A percentile compares a stretch with the other conserved stretches of the same genome.
phyloP scores from a whole-genome alignment of 2,888 invertebrate genomes.

The Sinohyriopsis cumingii region DNA sequence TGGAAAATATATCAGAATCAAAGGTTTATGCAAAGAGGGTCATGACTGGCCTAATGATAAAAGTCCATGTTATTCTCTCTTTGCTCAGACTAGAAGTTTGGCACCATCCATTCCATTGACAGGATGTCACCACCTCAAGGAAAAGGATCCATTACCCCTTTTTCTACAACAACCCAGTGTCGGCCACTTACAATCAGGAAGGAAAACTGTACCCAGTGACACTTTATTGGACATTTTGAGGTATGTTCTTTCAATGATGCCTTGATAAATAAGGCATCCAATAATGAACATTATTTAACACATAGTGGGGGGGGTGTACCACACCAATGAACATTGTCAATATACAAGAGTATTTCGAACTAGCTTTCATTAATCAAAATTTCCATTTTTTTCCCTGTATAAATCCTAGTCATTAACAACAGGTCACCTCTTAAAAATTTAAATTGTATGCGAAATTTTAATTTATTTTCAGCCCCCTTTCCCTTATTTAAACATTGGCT shows the following conservation, averaged over 20 bases:
- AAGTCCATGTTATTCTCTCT: slow-evolving; percentile 40
- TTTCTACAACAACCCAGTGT: slow-evolving; percentile 89
- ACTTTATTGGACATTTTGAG: slow-evolving; percentile 79
- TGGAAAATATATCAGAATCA: slow-evolving; percentile 1
- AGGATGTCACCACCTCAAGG: slow-evolving; percentile 84
- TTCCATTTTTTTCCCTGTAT: too few species aligned
- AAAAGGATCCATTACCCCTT: slow-evolving; percentile 80
- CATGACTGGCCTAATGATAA: slow-evolving; percentile 32
- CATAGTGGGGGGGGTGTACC: too few species aligned
- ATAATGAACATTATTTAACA: too few species aligned
- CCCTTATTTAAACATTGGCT: too few species aligned
- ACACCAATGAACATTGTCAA: too few species aligned
- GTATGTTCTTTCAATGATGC: slow-evolving; percentile 57
- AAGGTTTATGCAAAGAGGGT: neutral
- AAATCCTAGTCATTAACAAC: too few species aligned
- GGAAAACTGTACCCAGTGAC: slow-evolving; percentile 81
- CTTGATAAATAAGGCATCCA: too few species aligned
- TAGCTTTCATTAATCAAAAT: too few species aligned
- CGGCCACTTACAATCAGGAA: slow-evolving; percentile 79
- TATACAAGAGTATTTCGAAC: too few species aligned
- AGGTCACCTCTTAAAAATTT: too few species aligned
- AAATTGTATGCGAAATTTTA: too few species aligned
- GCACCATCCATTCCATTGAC: slow-evolving; percentile 79
- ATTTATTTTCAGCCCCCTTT: too few species aligned
- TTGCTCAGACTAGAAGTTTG: slow-evolving; percentile 57